Percentiles rank a stretch among this genome's conserved stretches.
Evolutionary conservation across 2,888 invertebrate species (phyloP).

Genomic region (Dicroscelio sp.): DNA sequence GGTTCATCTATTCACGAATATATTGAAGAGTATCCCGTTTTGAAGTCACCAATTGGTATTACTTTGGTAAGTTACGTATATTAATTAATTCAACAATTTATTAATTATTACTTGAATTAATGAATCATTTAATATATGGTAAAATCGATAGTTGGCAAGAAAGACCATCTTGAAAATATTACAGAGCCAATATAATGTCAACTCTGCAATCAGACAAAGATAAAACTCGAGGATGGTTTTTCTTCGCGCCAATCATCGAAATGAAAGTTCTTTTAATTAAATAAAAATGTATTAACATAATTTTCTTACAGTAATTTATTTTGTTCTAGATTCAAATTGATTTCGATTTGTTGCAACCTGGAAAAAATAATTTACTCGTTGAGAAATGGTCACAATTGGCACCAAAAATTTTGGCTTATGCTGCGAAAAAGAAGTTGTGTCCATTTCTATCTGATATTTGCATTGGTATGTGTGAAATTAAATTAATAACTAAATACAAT

Average conservation of each 20-base stretch:
- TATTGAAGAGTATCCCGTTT: constrained; percentile 37
- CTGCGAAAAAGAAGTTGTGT: constrained; percentile 1
- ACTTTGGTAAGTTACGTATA: constrained; percentile 30
- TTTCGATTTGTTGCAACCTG: constrained; percentile 10
- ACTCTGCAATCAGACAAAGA: too few species aligned
- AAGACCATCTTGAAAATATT: too few species aligned
- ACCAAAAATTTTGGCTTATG: constrained; percentile 17
- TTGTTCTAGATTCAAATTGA: constrained; percentile 42
- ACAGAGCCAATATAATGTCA: too few species aligned
- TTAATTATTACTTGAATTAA: too few species aligned
- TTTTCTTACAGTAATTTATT: constrained; percentile 30
- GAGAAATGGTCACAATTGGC: constrained; percentile 30
- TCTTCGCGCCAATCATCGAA: too few species aligned
- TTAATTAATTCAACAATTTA: not conserved
- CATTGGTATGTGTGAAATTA: not conserved
- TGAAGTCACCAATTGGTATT: constrained; percentile 43
- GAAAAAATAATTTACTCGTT: constrained; percentile 1
- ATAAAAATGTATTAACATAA: not conserved
- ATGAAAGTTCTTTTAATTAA: too few species aligned
- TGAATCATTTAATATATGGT: not conserved
- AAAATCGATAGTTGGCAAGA: not conserved
- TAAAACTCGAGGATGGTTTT: too few species aligned
- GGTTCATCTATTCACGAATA: constrained; percentile 20
- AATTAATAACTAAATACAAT: too few species aligned
- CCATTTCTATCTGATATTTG: not conserved